Conservation (phyloP, 1,140 invertebrate genomes). For the Cyclina sinensis region DNA sequence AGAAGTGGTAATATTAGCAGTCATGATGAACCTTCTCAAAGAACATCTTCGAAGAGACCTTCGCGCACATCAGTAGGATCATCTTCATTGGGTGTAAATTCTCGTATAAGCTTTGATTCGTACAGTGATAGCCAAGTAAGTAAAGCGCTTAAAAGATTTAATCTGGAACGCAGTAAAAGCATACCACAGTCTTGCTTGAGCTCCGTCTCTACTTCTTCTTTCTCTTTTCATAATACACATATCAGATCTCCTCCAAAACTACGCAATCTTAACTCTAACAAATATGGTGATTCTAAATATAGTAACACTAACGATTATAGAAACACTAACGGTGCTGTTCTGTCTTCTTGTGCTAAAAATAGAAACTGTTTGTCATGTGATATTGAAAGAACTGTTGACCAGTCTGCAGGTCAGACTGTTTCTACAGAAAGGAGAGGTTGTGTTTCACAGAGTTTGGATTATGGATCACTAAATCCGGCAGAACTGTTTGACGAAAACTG, state of each 20-base stretch:
- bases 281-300: slow-evolving; percentile 27
- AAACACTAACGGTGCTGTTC: slow-evolving; percentile 55
- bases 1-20: slow-evolving; percentile 6
- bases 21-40: background rate
- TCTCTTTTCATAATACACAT: slow-evolving; percentile 50
- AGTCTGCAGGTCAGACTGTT: slow-evolving; percentile 40
- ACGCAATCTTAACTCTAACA: slow-evolving; percentile 34
- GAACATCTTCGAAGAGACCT: background rate
- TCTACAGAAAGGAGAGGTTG: slow-evolving; percentile 39
- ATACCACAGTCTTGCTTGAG: slow-evolving; percentile 65
- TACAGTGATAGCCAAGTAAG: slow-evolving; percentile 65
- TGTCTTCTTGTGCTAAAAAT: slow-evolving; percentile 63
- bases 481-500: slow-evolving; percentile 67
- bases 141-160: slow-evolving; percentile 64
- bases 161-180: slow-evolving; percentile 62
- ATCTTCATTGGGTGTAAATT: slow-evolving; percentile 29
- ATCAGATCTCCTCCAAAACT: slow-evolving; percentile 62
- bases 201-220: slow-evolving; percentile 49
- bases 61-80: slow-evolving; percentile 9
- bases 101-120: slow-evolving; percentile 25
- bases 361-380: slow-evolving; percentile 70
- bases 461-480: slow-evolving; percentile 46
- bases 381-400: slow-evolving; percentile 59
- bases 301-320: slow-evolving; percentile 29
- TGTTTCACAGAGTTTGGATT: slow-evolving; percentile 67